A percentile compares a stretch with the other conserved stretches of the same genome.
phyloP scores from a whole-genome alignment of 2,888 invertebrate species.

The Drosophila barbarae region DNA sequence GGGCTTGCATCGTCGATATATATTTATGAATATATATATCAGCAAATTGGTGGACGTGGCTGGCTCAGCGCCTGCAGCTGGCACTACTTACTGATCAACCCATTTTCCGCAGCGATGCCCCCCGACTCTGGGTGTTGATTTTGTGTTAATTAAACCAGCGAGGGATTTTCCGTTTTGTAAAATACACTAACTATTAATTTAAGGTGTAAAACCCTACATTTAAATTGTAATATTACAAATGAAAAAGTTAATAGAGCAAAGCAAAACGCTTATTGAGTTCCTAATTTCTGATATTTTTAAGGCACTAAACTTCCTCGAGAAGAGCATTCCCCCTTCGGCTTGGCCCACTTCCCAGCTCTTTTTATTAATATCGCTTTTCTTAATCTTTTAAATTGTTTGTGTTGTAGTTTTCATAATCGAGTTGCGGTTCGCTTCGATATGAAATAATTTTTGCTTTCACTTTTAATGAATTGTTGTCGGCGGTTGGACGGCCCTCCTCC shows the following conservation, averaged over 20 bases:
- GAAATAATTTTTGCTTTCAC: constrained; percentile 72
- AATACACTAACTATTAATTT: constrained; percentile 19
- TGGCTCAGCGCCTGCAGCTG: constrained; percentile 49
- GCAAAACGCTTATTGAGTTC: background rate
- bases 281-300: background rate
- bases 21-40: constrained; percentile 8
- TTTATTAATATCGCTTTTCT: constrained; percentile 46
- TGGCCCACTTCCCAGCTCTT: constrained; percentile 26
- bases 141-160: constrained; percentile 63
- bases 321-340: constrained; percentile 32
- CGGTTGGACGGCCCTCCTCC: constrained; percentile 13
- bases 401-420: constrained; percentile 65
- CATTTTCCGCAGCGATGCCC: constrained; percentile 43
- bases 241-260: background rate
- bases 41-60: constrained; percentile 36
- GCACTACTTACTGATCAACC: constrained; percentile 63
- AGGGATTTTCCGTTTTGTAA: constrained; percentile 37
- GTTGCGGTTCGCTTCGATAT: constrained; percentile 60
- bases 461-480: constrained; percentile 64
- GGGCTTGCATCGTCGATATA: constrained; percentile 12
- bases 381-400: constrained; percentile 55
- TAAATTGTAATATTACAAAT: background rate
- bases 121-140: constrained; percentile 54
- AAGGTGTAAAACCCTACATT: background rate
- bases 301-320: background rate